Base-by-base conservation (phyloP, 2,888 invertebrate genomes). In the Periphyllus acericola region DNA sequence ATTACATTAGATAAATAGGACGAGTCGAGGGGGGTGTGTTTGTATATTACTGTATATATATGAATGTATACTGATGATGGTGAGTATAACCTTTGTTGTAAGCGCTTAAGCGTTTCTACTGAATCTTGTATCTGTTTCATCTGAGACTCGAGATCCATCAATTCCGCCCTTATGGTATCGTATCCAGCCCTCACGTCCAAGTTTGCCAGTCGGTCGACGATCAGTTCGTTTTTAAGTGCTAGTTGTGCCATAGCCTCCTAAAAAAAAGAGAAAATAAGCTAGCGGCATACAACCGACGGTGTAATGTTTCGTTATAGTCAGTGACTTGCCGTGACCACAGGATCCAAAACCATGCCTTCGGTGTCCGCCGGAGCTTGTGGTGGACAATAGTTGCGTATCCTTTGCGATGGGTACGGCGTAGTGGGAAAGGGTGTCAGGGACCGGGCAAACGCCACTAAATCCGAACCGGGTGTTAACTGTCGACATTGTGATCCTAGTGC, bases 71-170 rank as follows among this genome's bases (percentile, higher is more conserved):
- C n/a, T n/a, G n/a, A 79, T 55, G 9, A 5, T 55, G 34, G 34
- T 55, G 25, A 32, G n/a, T 52, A 86, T 91, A 91, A 94, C 94
- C 94, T 93, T 91, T 94, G 93, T 91, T 98, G 98, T 91, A 97
- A 94, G 90, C 97, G 94, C 90, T 94, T 93, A 90, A 98, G 93
- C 0, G 96, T 94, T 91, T 97, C 97, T 90, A 98, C 93, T 83
- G 96, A 94, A 90, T 98, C 98, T 93, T 94, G 94, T 90, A 96
- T 93, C 91, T 97, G 96, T 91, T 96, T 95, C 91, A 98, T 97
- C 92, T 97, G 96, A 89, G 95, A 92, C 91, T 98, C 97, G 89
- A 97, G 93, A 91, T 96, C 96, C 89, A 94, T 93, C 21, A 96
- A 95, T 91, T 98, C 97, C 91, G 96, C 96, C 91, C 94, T 94